phyloP scores from a whole-genome alignment of 1,140 invertebrate species.

The Caenorhabditis inopinata region DNA sequence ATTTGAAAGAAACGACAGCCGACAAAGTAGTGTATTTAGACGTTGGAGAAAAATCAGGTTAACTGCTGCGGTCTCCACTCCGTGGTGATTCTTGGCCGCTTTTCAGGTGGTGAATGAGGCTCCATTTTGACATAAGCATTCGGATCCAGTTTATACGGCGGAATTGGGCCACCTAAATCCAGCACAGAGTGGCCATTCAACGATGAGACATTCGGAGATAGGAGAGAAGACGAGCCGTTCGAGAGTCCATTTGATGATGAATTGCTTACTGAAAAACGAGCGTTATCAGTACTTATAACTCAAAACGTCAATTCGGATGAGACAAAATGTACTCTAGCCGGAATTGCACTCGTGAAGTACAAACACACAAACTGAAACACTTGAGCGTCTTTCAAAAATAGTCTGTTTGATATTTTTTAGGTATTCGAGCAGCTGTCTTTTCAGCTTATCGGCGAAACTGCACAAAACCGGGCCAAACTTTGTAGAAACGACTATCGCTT shows the following conservation, averaged over 20 bases:
- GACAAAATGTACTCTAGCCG: no score
- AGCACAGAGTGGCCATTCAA: background rate
- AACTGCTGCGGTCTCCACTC: constrained; percentile 47
- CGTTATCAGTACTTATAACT: no score
- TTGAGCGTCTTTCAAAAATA: no score
- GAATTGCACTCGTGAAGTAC: no score
- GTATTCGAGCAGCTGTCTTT: background rate
- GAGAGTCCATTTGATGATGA: constrained; percentile 15
- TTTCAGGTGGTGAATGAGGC: constrained; percentile 61
- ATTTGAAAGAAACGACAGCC: no score
- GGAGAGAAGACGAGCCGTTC: background rate
- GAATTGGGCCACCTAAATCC: constrained; percentile 24
- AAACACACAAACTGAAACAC: no score
- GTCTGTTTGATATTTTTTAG: no score
- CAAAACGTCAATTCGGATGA: no score
- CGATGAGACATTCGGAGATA: background rate
- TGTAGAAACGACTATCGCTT: no score
- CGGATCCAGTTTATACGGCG: constrained; percentile 3
- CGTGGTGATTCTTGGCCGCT: constrained; percentile 67
- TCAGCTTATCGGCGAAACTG: no score
- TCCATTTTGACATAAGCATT: constrained; percentile 57
- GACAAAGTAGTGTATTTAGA: no score
- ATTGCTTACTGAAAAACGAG: background rate
- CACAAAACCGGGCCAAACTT: no score
- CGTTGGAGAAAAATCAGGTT: background rate